phyloP scores from a whole-genome alignment of 2,888 invertebrate species.

The Mechanitis mazaeus region DNA sequence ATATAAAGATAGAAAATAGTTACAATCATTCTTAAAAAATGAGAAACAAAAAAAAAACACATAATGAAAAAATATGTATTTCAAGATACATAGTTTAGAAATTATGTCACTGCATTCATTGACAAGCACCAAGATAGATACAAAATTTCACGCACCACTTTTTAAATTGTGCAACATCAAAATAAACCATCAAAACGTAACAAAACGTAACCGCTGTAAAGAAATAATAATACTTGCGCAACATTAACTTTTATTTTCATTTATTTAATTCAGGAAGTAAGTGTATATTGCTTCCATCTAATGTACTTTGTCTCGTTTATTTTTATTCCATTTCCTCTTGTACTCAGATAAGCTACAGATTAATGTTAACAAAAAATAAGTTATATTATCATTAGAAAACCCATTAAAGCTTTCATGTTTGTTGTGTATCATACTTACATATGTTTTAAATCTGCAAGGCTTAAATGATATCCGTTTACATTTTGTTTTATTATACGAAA shows the following conservation, averaged over 20 bases:
- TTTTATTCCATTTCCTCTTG: not conserved
- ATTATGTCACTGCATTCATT: conserved; percentile 19
- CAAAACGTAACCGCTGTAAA: not conserved
- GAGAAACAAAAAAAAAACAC: conserved; percentile 7
- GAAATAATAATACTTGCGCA: conserved; percentile 4
- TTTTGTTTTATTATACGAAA: no score
- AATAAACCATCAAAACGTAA: conserved; percentile 28
- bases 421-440: no score
- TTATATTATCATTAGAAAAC: conserved; percentile 4
- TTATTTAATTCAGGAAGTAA: conserved; percentile 5
- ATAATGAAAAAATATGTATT: not conserved
- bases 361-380: not conserved
- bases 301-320: not conserved
- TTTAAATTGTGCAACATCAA: conserved; percentile 26
- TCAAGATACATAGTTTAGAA: conserved; percentile 7
- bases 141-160: conserved; percentile 23
- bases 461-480: no score
- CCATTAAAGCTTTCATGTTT: not conserved
- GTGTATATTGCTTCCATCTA: not conserved
- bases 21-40: not conserved
- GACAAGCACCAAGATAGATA: not conserved
- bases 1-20: not conserved
- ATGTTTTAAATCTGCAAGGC: no score
- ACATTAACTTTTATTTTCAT: conserved; percentile 4
- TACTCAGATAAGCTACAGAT: not conserved